Evolutionary conservation across 2,797 vertebrate species (phyloP), one percentile per base, ranked within the genome.

Genomic region (Chelon labrosus): DNA sequence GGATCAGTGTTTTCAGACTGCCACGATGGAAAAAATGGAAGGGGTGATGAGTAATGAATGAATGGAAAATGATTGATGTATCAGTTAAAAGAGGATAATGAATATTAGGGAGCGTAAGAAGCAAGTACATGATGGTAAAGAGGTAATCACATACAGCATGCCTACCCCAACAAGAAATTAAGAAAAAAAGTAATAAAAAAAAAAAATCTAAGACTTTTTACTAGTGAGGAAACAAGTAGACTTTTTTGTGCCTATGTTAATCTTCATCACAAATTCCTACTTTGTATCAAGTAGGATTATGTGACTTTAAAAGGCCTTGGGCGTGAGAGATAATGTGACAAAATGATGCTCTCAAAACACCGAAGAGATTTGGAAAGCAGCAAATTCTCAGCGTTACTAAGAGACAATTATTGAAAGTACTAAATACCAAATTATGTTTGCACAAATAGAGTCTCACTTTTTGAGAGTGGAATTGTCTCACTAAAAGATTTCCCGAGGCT

Each of bases 221-320:
- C 16, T 16, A 35, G 22, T 54, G n/a, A 11, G 13, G 11, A 65
- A 65, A 61, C 69, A 63, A 1, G 77, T 56, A 31, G 31, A 5
- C 64, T 59, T 53, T 47, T 49, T 25, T 4, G 16, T 25, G 0
- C 19, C 56, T 31, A 20, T 73, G 71, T 66, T 62, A 31, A 66
- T 60, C 55, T 61, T 10, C 1, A 2, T 76, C 51, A 69, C 37
- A 70, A 77, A 7, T 14, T 73, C 60, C 69, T 20, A 41, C 66
- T 51, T 76, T 3, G 13, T 12, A 65, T 35, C 0, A 66, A 73
- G 62, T 16, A 19, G 54, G 10, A 49, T 47, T 37, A 80, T 77
- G 81, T 42, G 57, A 80, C 49, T 67, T 78, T 79, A 51, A 76
- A 69, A 79, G 69, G 61, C 69, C 70, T 73, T 70, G 25, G 73